Percentiles rank a stretch among this genome's conserved stretches.
Conservation (phyloP, 1,140 invertebrate genomes). For the Carcinoscorpius rotundicauda region DNA sequence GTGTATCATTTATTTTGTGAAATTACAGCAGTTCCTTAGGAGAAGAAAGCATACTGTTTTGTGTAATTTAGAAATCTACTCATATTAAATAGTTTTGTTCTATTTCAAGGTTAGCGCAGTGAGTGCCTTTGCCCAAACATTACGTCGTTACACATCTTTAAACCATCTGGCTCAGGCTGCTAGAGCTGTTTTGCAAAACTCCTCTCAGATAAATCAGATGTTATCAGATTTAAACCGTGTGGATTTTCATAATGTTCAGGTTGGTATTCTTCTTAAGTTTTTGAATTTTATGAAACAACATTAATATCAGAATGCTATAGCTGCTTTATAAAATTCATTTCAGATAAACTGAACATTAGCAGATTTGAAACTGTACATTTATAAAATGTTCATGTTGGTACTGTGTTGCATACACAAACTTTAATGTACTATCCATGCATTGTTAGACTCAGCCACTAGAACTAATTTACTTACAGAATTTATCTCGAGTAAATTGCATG, state of each 20-base stretch:
- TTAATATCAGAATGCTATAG: not conserved
- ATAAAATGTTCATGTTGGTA: too few relatives aligned
- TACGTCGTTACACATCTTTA: slow-evolving; percentile 92
- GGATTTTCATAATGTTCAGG: slow-evolving; percentile 93
- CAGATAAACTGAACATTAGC: not conserved
- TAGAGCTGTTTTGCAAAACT: slow-evolving; percentile 88
- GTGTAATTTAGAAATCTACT: too few relatives aligned
- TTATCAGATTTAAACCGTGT: slow-evolving; percentile 90
- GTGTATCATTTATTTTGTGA: too few relatives aligned
- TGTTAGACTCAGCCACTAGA: too few relatives aligned
- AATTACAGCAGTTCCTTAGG: too few relatives aligned
- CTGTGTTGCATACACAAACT: too few relatives aligned
- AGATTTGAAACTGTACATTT: too few relatives aligned
- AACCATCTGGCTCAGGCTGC: slow-evolving; percentile 97
- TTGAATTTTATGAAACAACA: not conserved
- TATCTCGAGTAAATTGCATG: too few relatives aligned
- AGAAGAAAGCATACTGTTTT: too few relatives aligned
- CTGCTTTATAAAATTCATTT: not conserved
- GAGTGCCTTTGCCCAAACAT: slow-evolving; percentile 84
- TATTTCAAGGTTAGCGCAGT: slow-evolving; percentile 44
- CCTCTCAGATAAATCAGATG: slow-evolving; percentile 94
- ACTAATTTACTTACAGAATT: too few relatives aligned
- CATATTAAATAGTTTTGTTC: too few relatives aligned
- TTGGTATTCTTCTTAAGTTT: slow-evolving; percentile 19
- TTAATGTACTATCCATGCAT: too few relatives aligned